A percentile compares a stretch with the other conserved stretches of the same genome.
These are phyloP conservation scores for Nymphalis urticae DNA, from an alignment of 2,888 invertebrate species.

Conservation along the genomic window DNA sequence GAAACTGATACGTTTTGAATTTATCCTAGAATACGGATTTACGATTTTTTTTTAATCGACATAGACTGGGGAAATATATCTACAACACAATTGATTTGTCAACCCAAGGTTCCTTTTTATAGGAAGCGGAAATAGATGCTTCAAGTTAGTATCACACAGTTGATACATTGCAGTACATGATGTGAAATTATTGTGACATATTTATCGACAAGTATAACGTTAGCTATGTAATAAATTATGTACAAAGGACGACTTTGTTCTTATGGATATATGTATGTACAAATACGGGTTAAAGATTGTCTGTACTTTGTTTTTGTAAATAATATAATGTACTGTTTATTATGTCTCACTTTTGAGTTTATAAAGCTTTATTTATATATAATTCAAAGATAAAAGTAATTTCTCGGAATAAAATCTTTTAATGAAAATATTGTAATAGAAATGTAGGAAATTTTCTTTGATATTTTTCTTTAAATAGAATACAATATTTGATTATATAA, in stretches of 20 bases:
- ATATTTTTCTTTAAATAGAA: too few species aligned
- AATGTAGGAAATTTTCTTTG: too few species aligned
- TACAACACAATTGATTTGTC: neutral
- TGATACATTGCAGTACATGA: neutral
- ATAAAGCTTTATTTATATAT: too few species aligned
- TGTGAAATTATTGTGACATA: neutral
- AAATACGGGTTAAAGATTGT: too few species aligned
- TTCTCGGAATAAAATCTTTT: too few species aligned
- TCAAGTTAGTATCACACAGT: neutral
- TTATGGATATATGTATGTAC: neutral
- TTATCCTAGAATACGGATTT: neutral
- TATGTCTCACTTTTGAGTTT: too few species aligned
- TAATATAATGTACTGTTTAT: too few species aligned
- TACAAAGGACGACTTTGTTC: neutral
- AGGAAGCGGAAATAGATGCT: constrained; percentile 6
- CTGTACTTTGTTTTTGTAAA: too few species aligned
- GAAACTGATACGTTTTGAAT: constrained; percentile 17
- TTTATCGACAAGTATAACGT: neutral
- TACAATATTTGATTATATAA: too few species aligned
- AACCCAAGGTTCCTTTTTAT: neutral
- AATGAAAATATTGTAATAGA: too few species aligned
- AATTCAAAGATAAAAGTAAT: too few species aligned
- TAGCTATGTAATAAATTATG: constrained; percentile 2
- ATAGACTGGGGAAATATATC: too few species aligned
- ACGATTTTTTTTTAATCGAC: neutral